Evolutionary conservation across 2,797 vertebrate genomes (phyloP), one percentile per base, ranked within the genome.

Genomic region (Malurus leucopterus): DNA sequence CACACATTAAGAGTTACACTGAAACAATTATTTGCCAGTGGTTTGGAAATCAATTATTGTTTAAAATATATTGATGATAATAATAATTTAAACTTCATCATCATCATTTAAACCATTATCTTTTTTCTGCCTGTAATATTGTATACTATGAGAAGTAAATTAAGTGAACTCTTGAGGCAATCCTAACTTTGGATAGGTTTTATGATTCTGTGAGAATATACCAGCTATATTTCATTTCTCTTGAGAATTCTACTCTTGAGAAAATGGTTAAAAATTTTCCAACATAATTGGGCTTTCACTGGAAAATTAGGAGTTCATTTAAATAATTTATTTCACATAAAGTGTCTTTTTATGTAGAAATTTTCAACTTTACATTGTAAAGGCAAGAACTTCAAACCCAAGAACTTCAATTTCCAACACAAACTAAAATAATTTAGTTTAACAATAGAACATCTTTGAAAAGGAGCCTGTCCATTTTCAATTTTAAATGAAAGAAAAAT

Each of bases 311-410:
- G 86, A 92, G 81, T 90, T 94, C 94, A 95, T 95, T 95, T 95
- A 93, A 95, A 95, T 95, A 95, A 95, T 95, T 95, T 95, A 95
- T 95, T 94, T 95, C 93, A 91, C 86, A 89, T 89, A 92, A 95
- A 95, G 86, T 93, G 95, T 94, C 95, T 95, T 92, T 93, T 91
- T 85, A 94, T 93, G 88, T 94, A 92, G 90, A 94, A 89, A 90
- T 78, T 93, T 93, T 94, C 88, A 91, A 78, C 91, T 93, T 92
- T 90, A 93, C 76, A 61, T 91, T 87, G 82, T 88, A 70, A 95
- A 95, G 88, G 91, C 54, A 95, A 92, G 88, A 91, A 91, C 84
- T 87, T 95, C 51, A 93, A 90, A 87, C 55, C 55, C 4, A 2
- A 72, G 90, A 93, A 93, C 90, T 92, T 91, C 67, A 73, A 80